Conservation (phyloP, 2,888 invertebrate genomes). For the Pachycephus smyrnensis region DNA sequence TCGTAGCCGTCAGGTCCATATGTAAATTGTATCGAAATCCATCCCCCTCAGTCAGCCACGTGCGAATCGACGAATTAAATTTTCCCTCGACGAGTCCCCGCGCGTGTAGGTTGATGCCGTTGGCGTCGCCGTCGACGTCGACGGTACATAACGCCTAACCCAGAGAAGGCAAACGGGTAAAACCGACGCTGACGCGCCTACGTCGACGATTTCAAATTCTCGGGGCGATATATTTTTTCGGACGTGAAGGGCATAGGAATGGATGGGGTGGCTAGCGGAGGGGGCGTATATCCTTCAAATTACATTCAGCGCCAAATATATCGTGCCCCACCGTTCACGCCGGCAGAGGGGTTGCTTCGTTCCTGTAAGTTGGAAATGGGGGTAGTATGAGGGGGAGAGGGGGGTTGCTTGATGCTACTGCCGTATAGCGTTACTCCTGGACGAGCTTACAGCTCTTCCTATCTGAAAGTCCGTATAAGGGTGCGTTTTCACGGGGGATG, state of each 20-base stretch:
- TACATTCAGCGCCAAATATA: constrained; percentile 45
- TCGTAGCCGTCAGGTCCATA: neutral
- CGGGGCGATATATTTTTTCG: constrained; percentile 2
- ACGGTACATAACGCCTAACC: neutral
- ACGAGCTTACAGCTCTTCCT: neutral
- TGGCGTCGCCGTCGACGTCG: neutral
- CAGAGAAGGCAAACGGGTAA: neutral
- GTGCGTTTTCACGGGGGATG: constrained; percentile 1
- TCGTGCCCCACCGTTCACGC: constrained; percentile 23
- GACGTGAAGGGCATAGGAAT: constrained; percentile 7
- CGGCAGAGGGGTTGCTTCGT: neutral
- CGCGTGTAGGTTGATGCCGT: neutral
- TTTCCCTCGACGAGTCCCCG: neutral
- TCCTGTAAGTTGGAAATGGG: neutral
- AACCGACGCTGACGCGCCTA: neutral
- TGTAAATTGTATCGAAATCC: neutral
- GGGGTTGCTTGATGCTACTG: neutral
- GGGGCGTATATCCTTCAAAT: constrained; percentile 30
- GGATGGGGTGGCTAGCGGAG: neutral
- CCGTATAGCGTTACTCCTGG: neutral
- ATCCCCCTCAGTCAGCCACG: neutral
- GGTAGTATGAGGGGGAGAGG: too few relatives aligned
- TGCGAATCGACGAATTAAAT: neutral
- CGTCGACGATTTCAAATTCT: constrained; percentile 8
- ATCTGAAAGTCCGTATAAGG: neutral